These are phyloP conservation scores for Knipowitschia caucasica DNA, from an alignment of 2,797 vertebrate species.

Conservation along the genomic window DNA sequence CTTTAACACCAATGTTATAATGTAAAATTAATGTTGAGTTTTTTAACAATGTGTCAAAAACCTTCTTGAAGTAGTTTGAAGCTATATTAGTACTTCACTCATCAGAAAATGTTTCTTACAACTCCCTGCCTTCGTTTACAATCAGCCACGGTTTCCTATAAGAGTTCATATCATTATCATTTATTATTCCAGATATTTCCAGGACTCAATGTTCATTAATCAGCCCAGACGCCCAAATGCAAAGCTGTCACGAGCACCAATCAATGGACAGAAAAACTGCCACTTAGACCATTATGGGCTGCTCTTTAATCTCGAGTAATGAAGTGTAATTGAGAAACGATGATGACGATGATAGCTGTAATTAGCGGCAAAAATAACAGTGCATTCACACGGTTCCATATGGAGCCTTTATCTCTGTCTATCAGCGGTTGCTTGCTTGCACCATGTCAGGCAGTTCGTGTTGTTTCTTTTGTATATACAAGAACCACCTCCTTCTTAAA, in stretches of 20 bases:
- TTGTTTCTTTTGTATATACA: neutral
- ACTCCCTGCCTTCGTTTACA: too few species aligned
- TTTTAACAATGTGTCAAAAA: too few species aligned
- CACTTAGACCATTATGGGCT: slow-evolving; percentile 51
- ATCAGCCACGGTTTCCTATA: too few species aligned
- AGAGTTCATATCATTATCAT: too few species aligned
- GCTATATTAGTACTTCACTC: too few species aligned
- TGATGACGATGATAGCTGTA: slow-evolving; percentile 70
- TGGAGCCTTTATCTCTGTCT: slow-evolving; percentile 63
- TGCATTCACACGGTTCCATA: slow-evolving; percentile 54
- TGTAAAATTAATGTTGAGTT: too few species aligned
- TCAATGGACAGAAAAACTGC: slow-evolving; percentile 57
- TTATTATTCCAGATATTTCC: too few species aligned
- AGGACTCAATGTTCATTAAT: slow-evolving; percentile 33
- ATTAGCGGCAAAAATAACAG: slow-evolving; percentile 67
- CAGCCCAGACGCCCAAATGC: slow-evolving; percentile 27
- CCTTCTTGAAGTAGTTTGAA: too few species aligned
- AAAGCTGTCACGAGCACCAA: slow-evolving; percentile 40
- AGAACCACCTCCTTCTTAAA: neutral
- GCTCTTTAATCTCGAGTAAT: slow-evolving; percentile 64
- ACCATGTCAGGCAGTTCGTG: neutral
- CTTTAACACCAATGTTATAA: too few species aligned
- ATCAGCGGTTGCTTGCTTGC: slow-evolving; percentile 61
- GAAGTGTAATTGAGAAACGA: slow-evolving; percentile 71
- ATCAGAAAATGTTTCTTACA: too few species aligned